Percentiles rank a stretch among this genome's conserved stretches.
Conservation (phyloP, 1,140 invertebrate species). For the Magallana angulata region DNA sequence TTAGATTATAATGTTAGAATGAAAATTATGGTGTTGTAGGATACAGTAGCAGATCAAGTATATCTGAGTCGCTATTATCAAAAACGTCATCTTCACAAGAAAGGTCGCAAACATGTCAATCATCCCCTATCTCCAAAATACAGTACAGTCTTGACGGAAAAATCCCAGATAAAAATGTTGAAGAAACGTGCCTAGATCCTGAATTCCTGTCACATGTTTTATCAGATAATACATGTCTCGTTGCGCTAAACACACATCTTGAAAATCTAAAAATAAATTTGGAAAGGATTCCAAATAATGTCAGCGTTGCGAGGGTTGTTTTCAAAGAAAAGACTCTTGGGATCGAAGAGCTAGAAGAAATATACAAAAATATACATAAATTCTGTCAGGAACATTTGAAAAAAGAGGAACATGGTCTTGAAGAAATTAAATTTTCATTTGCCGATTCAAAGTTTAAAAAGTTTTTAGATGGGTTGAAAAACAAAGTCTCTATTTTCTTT, state of each 20-base stretch:
- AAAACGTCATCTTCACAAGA: neutral
- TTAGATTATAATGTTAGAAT: too few relatives aligned
- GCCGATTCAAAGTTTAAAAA: neutral
- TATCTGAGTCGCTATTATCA: neutral
- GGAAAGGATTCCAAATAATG: neutral
- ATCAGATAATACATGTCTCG: neutral
- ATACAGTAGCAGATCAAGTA: neutral
- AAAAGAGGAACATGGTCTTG: neutral
- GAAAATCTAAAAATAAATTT: neutral
- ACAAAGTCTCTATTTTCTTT: neutral
- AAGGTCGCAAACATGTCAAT: neutral
- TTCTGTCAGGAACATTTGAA: neutral
- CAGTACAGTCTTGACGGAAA: neutral
- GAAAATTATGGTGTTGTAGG: too few relatives aligned
- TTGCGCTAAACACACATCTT: neutral
- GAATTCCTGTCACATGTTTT: neutral
- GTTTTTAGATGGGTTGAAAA: neutral
- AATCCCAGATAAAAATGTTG: neutral
- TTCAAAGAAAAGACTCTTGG: neutral
- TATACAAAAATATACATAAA: neutral
- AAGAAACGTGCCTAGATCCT: neutral
- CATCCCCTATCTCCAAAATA: neutral
- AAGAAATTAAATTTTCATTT: slow-evolving; percentile 1
- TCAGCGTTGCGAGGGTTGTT: neutral
- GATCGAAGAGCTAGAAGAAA: neutral